Base-by-base conservation (phyloP, 2,888 invertebrate species). In the Netelia fuscicornis region DNA sequence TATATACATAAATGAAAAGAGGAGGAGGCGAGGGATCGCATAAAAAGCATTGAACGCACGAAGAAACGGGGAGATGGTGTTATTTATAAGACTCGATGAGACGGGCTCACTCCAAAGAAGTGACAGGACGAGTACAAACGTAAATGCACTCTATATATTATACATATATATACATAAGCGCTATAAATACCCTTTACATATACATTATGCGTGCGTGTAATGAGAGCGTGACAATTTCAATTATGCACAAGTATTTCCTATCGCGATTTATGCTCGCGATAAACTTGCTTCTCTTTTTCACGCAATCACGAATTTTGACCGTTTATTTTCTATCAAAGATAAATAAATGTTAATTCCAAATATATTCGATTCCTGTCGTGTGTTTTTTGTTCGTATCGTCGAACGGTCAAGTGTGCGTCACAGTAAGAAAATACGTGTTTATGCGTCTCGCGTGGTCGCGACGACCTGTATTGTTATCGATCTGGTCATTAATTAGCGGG, bases 51-150 rank as follows among this genome's bases (percentile, higher is more conserved):
- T 86, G 85, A 88, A 89, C 89, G 89, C 89, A 89, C 87, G 88
- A 89, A 90, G 92, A 90, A 91, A 92, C 89, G 86, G 86, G 85
- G 91, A 92, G 93, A 93, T 93, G 91, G 93, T 92, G 93, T 93
- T 92, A 92, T 93, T 93, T 93, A 92, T 93, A 92, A 92, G 92
- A 88, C 85, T 81, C 84, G 85, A 77, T 87, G 84, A 83, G 80
- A 88, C 86, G 81, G 86, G 83, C 86, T 87, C 83, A 86, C 83
- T 83, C 75, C 82, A 79, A 74, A 77, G 64, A 84, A 82, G 72
- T 82, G 85, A 83, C 71, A 72, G 81, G 68, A 82, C 48, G 82
- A 82, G 64, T 71, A 75, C 85, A 83, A 79, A 84, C 75, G 83
- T 83, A 72, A 84, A 81, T 81, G 76, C 76, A 68, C 80, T 79